Evolutionary conservation across 1,140 invertebrate genomes (phyloP).

Genomic region (Asobara japonica): DNA sequence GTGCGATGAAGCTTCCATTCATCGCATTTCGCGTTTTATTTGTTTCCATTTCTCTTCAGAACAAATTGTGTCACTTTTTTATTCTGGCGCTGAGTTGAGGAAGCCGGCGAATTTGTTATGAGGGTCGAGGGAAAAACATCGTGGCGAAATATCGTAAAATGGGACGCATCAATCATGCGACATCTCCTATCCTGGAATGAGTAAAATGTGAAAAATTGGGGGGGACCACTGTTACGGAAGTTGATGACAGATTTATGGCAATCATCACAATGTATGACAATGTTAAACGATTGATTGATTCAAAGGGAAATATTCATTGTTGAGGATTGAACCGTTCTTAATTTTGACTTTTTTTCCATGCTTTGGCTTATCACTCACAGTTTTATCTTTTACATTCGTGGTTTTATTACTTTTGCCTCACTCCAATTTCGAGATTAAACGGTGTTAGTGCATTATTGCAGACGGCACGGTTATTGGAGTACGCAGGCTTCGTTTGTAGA

Average conservation of each 20-base stretch:
- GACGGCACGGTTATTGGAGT: too few species aligned
- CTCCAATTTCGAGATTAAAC: too few species aligned
- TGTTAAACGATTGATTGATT: neutral
- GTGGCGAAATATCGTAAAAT: neutral
- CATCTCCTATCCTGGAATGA: neutral
- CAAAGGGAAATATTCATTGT: too few species aligned
- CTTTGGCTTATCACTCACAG: too few species aligned
- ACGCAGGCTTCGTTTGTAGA: neutral
- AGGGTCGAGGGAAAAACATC: conserved; percentile 6
- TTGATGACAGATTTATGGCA: neutral
- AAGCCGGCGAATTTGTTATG: conserved; percentile 10
- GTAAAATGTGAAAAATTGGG: conserved; percentile 1
- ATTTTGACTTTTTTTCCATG: too few species aligned
- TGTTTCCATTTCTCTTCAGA: conserved; percentile 4
- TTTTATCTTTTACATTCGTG: too few species aligned
- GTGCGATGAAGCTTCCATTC: conserved; percentile 25
- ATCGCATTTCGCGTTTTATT: conserved; percentile 6
- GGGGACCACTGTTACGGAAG: neutral
- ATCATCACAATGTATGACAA: neutral
- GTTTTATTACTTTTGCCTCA: too few species aligned
- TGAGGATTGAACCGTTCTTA: too few species aligned
- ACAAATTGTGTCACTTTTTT: conserved; percentile 20
- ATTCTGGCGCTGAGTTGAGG: neutral
- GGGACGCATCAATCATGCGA: conserved; percentile 18
- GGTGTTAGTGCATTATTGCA: too few species aligned